Base-by-base conservation (phyloP, 2,113 vertebrate species). In the Trichomycterus rosablanca region DNA sequence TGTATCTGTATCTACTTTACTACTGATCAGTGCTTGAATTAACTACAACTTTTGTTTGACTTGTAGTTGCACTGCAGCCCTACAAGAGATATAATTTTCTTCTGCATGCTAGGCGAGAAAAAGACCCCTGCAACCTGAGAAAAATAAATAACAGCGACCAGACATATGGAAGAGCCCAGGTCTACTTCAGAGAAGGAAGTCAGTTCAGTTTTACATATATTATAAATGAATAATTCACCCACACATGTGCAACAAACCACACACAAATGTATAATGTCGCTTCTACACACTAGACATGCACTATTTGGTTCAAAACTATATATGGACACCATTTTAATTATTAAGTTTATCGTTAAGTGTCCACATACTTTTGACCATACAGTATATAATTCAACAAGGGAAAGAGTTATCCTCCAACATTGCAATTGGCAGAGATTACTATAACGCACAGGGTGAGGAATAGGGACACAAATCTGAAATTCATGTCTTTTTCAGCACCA, bases 131-230 rank as follows among this genome's bases (percentile, higher is more conserved):
- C 78, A 82, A 78, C 73, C 70, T 84, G 62, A 79, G 83, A 59
- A 50, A 12, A 0, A 42, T 90, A 54, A 76, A 76, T 73, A 42
- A 76, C 73, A 79, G 83, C 1, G 87, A 91, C 67, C 58, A 18
- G 58, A 87, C 84, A 24, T 80, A 81, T 20, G 86, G 79, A 72
- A 74, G 73, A 2, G 72, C 78, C 2, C 78, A 80, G 22, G 82
- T 81, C 59, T 89, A 86, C 28, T 67, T 74, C 51, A 14, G 35
- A 12, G 84, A 90, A 89, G 90, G 88, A 86, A 59, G 88, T 91
- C 77, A 83, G 86, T 67, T 37, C n/a, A n/a, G 14, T 37, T 58
- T 55, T 18, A 35, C 19, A 30, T 11, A 5, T 39, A 12, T 18
- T 34, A 20, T 14, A 45, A 16, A 30, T 65, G 46, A 32, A n/a